phyloP scores from a whole-genome alignment of 2,888 invertebrate species.

The Phengaris alcon region DNA sequence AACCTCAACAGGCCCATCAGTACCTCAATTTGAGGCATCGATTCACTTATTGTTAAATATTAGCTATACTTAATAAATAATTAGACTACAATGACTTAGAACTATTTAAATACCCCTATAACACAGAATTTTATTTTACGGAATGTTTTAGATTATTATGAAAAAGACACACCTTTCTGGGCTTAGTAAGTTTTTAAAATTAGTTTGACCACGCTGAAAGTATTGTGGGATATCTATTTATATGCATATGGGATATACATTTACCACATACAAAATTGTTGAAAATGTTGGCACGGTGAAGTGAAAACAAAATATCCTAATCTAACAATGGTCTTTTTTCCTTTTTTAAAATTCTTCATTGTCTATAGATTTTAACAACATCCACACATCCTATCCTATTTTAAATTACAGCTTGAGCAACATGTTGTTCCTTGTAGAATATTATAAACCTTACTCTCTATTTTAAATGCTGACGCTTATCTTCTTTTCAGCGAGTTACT shows the following conservation, averaged over 20 bases:
- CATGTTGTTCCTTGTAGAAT: slow-evolving; percentile 5
- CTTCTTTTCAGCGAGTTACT: slow-evolving; percentile 45
- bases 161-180: neutral
- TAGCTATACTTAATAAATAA: slow-evolving; percentile 28
- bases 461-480: slow-evolving; percentile 34
- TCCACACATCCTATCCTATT: neutral
- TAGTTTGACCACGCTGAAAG: neutral
- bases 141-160: neutral
- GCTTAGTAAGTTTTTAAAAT: neutral
- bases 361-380: neutral
- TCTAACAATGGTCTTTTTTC: neutral
- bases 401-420: slow-evolving; percentile 18
- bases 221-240: neutral
- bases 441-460: neutral
- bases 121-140: slow-evolving; percentile 2
- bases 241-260: too few relatives aligned
- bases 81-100: slow-evolving; percentile 13
- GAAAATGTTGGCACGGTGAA: neutral
- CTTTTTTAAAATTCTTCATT: neutral
- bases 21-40: slow-evolving; percentile 37
- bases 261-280: neutral
- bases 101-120: slow-evolving; percentile 19
- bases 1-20: slow-evolving; percentile 39
- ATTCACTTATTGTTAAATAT: slow-evolving; percentile 23
- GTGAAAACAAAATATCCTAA: neutral